Evolutionary conservation across 2,113 vertebrate species (phyloP), one percentile per base, ranked within the genome.

Genomic region (Protomyctophum bolini): DNA sequence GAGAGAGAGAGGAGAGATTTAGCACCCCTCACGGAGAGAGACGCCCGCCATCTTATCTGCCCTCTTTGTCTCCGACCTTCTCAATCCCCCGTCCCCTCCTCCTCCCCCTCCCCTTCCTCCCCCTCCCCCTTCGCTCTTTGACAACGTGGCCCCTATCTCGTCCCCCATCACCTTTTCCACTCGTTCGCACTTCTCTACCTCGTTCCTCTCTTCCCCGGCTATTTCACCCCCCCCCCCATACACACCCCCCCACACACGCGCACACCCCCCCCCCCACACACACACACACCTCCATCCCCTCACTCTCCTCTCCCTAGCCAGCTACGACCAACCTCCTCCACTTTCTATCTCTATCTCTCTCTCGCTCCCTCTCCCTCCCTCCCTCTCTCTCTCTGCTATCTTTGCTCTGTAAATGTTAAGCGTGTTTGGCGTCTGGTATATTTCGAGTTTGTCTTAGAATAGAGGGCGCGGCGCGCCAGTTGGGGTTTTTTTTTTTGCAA

Each of bases 31-130:
- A 83, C 74, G 87, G 8, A 57, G 15, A 80, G 83, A 83, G 85
- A 76, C 76, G 57, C 86, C 33, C 75, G 88, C 83, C 80, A 83
- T 81, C 86, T 91, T 86, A 90, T 90, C 88, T 89, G 52, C 64
- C 80, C 69, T 56, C 63, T 58, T 69, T 48, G 76, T 76, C 71
- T 76, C 72, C 80, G 83, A 89, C 88, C 88, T 89, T 88, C 87
- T 87, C 73, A 10, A 10, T n/a, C 21, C 58, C 76, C 76, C 76
- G 21, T 21, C 46, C 46, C 21, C 62, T 12, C 41, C 47, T 3
- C 28, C 48, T 21, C 28, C 5, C 6, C 65, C 77, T 68, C 74
- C 78, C 45, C 49, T 68, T 83, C 77, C 80, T 85, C n/a, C n/a
- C n/a, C n/a, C n/a, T n/a, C n/a, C n/a, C n/a, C n/a, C n/a, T 84